These are phyloP conservation scores for Gallirallus australis DNA, from an alignment of 2,797 vertebrate species.

Conservation along the genomic window DNA sequence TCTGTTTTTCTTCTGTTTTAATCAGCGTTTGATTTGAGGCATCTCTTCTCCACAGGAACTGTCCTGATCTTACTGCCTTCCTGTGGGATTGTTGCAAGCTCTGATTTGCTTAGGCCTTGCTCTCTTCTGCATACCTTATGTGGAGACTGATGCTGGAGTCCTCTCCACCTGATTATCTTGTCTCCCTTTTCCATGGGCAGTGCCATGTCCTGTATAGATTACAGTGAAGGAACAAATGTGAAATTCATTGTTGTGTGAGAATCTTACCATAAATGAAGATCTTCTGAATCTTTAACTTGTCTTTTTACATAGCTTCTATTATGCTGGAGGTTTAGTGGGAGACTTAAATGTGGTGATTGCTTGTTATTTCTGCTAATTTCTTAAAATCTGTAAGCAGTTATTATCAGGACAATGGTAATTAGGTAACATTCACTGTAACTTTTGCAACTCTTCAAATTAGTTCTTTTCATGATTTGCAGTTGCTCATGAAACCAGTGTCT, in stretches of 20 bases:
- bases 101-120: neutral
- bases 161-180: neutral
- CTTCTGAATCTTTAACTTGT: neutral
- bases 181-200: neutral
- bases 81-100: neutral
- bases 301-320: neutral
- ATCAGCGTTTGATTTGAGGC: neutral
- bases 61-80: neutral
- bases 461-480: neutral
- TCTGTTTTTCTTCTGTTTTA: neutral
- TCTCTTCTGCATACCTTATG: rapidly evolving
- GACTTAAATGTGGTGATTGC: neutral
- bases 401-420: neutral
- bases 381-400: neutral
- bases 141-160: neutral
- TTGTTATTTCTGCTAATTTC: neutral
- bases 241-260: neutral
- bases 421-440: neutral
- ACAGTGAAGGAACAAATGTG: neutral
- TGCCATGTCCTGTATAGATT: neutral
- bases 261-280: neutral
- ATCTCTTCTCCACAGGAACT: neutral
- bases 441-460: neutral
- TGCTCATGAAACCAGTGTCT: neutral
- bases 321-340: neutral